Evolutionary conservation across 2,113 vertebrate genomes (phyloP), one percentile per base, ranked within the genome.

Genomic region (Cathartes aura): DNA sequence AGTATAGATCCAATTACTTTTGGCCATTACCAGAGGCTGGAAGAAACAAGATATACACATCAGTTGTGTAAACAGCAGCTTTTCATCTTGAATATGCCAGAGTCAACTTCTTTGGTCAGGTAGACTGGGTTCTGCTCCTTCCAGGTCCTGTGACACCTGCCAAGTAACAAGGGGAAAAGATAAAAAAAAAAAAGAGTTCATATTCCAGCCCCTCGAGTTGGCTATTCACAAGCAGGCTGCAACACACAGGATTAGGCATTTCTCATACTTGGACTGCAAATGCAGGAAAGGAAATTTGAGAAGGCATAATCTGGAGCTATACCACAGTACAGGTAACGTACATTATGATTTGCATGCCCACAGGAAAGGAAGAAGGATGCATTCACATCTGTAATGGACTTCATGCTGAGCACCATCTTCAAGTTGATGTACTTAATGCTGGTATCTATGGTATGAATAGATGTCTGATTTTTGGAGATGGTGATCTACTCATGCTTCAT

Each of bases 21-120:
- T 27, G 55, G 50, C 21, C 0, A 0, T 68, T 83, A 47, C 20
- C 43, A 74, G 21, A 18, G 34, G 27, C 29, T 58, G 47, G 36
- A 80, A 63, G 55, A 58, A 58, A 42, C 2, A 0, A 27, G 12
- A 5, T 60, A 4, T 20, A 34, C 27, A 6, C 7, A 12, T 20
- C 20, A 38, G 19, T 53, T 40, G 38, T 66, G 42, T 59, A 30
- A 71, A 48, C 23, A 71, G 55, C n/a, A 92, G 63, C 18, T 78
- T 87, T 92, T 67, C 29, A 20, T 78, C 38, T 82, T 36, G 22
- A 6, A 17, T 45, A 8, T 15, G 12, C 26, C 36, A 75, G 63
- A 59, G n/a, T 66, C 52, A 15, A 3, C 34, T 71, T 79, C 55
- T 71, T 79, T 43, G 32, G 19, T 45, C 45, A 34, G 42, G 15